Base-by-base conservation (phyloP, 2,888 invertebrate species). In the Hydropsyche betteni region DNA sequence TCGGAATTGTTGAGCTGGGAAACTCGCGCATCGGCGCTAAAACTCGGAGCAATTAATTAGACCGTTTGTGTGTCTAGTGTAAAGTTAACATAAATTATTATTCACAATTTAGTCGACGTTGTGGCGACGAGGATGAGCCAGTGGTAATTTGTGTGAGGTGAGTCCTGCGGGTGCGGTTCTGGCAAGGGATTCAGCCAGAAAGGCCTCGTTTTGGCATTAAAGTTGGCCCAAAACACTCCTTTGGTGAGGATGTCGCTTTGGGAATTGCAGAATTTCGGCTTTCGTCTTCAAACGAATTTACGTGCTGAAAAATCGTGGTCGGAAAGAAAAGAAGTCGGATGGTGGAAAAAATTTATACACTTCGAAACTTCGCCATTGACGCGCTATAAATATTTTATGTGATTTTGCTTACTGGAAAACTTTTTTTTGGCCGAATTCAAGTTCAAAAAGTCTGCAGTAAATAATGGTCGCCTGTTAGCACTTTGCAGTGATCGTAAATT, bases 41-140 rank as follows among this genome's bases (percentile, higher is more conserved):
- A 24, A 24, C 24, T 58, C 24, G 24, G 8, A 24, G 24, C 16
- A 58, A 58, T 58, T 58, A 58, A 58, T 58, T 14, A 58, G 58
- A 58, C 58, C 16, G 24, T 16, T 58, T 58, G 58, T 24, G 58
- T 58, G 44, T 44, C 7, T 58, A 14, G 8, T 14, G 58, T 5
- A 24, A 58, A 58, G 58, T 58, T 58, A 58, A 58, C 58, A 24
- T 58, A 58, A 58, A 58, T 58, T 58, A 58, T 58, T 58, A 58
- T 58, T 58, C 58, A 58, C 58, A 24, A 64, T 64, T 64, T 64
- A 64, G 64, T 64, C 36, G 34, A 64, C 12, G 10, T 36, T 36
- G 12, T 33, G 36, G 64, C 33, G 64, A 36, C n/a, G 64, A 36
- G 64, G 36, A 36, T 10, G 64, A 36, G 64, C 16, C 58, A 10